These are phyloP conservation scores for Apodemus speciosus DNA, from an alignment of 2,113 vertebrate genomes.

Conservation along the genomic window DNA sequence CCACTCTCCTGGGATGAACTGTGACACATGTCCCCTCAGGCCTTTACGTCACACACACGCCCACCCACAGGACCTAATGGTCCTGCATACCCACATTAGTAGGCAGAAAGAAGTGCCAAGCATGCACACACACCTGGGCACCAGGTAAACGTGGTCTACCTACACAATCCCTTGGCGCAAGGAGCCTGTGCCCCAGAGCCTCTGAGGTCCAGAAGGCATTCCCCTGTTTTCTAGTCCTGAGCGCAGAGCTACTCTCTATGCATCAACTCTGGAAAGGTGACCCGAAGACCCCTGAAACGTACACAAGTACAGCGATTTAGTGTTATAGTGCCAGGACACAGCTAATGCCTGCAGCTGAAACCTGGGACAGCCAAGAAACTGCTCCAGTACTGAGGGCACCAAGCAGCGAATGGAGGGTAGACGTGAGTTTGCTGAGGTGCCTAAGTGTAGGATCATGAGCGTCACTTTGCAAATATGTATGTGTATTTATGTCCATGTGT, in stretches of 20 bases:
- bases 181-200: background rate
- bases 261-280: background rate
- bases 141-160: background rate
- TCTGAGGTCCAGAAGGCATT: background rate
- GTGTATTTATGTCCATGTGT: background rate
- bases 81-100: background rate
- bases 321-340: background rate
- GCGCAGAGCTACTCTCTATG: background rate
- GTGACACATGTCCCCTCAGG: background rate
- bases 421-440: background rate
- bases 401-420: background rate
- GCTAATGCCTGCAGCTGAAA: background rate
- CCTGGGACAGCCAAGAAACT: background rate
- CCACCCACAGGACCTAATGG: background rate
- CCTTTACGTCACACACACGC: background rate
- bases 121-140: background rate
- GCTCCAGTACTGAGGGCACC: background rate
- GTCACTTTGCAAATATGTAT: background rate
- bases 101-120: background rate
- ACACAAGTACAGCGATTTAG: background rate
- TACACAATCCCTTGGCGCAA: accelerated
- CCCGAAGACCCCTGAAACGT: background rate
- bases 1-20: background rate
- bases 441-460: background rate
- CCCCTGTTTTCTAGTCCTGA: background rate